Percentiles rank a stretch among this genome's conserved stretches.
phyloP scores from a whole-genome alignment of 2,113 vertebrate species.

The Lichenostomus cassidix region DNA sequence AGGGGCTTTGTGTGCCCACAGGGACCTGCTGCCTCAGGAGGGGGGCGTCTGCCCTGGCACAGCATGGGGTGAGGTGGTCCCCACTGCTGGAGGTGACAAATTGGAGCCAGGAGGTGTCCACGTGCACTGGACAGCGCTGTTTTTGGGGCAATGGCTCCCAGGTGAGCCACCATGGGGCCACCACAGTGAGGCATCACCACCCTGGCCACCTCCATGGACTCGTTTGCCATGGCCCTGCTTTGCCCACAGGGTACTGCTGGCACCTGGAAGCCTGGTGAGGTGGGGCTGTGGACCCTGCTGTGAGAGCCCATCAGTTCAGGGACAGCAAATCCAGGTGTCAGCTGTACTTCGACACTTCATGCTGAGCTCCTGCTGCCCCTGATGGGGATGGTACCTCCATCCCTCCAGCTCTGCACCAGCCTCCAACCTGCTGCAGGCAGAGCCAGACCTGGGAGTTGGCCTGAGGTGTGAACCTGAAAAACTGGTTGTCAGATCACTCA shows the following conservation, averaged over 20 bases:
- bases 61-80: accelerated
- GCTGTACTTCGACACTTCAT: accelerated
- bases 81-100: accelerated
- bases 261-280: neutral
- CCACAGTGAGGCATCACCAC: too few relatives aligned
- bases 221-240: neutral
- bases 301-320: too few relatives aligned
- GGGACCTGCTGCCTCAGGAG: neutral
- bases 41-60: neutral
- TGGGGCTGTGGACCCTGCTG: too few relatives aligned
- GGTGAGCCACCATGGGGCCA: neutral
- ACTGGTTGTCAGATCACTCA: neutral
- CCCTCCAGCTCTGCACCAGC: neutral
- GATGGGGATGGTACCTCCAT: neutral
- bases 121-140: accelerated
- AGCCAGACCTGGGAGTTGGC: neutral
- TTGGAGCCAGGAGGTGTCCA: neutral
- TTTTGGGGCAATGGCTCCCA: neutral
- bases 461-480: neutral
- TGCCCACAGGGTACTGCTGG: neutral
- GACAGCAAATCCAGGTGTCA: neutral
- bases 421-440: neutral
- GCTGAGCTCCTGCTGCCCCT: neutral
- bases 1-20: neutral
- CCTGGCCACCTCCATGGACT: neutral